These are phyloP conservation scores for Troides helena DNA, from an alignment of 2,888 invertebrate species.

Conservation along the genomic window DNA sequence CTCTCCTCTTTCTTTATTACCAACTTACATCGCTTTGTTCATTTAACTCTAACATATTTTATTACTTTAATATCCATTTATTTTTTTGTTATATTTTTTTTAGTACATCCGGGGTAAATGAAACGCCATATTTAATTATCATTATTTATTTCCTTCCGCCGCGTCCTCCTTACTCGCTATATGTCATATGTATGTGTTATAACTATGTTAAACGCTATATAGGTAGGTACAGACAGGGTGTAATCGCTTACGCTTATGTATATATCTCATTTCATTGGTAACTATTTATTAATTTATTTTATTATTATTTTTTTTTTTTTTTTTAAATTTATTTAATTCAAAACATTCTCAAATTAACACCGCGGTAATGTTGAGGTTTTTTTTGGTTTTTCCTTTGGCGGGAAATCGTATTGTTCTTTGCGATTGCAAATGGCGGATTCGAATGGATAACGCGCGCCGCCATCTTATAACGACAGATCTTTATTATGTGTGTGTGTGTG, in stretches of 20 bases:
- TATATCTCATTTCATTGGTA: slow-evolving; percentile 38
- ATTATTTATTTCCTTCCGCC: slow-evolving; percentile 58
- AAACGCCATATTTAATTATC: slow-evolving; percentile 44
- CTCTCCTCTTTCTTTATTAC: too few relatives aligned
- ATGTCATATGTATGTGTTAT: slow-evolving; percentile 59
- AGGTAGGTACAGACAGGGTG: slow-evolving; percentile 66
- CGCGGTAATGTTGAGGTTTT: neutral
- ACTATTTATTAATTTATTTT: slow-evolving; percentile 4
- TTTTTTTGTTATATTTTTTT: too few relatives aligned
- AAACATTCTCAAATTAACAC: slow-evolving; percentile 20
- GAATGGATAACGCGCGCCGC: too few relatives aligned
- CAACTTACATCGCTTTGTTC: too few relatives aligned
- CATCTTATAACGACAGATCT: too few relatives aligned
- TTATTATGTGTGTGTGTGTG: too few relatives aligned
- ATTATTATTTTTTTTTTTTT: neutral
- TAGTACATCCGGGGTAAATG: slow-evolving; percentile 41
- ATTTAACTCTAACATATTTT: too few relatives aligned
- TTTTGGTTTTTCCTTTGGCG: neutral
- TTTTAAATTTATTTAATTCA: neutral
- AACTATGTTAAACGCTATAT: slow-evolving; percentile 50
- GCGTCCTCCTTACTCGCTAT: slow-evolving; percentile 57
- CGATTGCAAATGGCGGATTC: too few relatives aligned
- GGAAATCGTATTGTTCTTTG: neutral
- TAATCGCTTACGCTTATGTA: slow-evolving; percentile 47
- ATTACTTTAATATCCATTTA: too few relatives aligned